These are phyloP conservation scores for Teinopalpus imperialis DNA, from an alignment of 2,888 invertebrate species.

Conservation along the genomic window DNA sequence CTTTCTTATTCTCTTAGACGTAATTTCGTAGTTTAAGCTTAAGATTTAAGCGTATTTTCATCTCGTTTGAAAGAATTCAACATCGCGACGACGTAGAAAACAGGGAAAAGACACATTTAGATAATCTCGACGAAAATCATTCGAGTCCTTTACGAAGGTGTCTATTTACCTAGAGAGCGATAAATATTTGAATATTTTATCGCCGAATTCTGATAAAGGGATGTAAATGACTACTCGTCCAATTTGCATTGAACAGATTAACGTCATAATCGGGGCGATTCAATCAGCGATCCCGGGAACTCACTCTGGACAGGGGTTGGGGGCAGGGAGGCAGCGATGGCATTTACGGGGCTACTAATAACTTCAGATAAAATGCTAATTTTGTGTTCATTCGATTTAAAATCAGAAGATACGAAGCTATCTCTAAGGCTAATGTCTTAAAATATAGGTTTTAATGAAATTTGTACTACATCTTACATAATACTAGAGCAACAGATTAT, in stretches of 20 bases:
- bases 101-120: conserved; percentile 14
- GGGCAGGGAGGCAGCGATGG: conserved; percentile 35
- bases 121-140: conserved; percentile 23
- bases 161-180: conserved; percentile 52
- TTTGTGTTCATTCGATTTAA: conserved; percentile 79
- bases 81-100: conserved; percentile 8
- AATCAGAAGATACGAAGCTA: conserved; percentile 52
- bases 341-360: conserved; percentile 71
- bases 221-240: conserved; percentile 78
- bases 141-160: conserved; percentile 34
- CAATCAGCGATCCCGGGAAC: conserved; percentile 73
- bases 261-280: conserved; percentile 80
- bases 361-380: conserved; percentile 79
- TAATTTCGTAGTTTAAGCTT: conserved; percentile 1
- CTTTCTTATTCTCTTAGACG: no score
- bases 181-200: conserved; percentile 76
- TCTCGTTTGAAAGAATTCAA: conserved; percentile 7
- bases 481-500: background rate
- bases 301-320: conserved; percentile 54
- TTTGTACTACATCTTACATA: background rate
- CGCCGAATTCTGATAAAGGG: conserved; percentile 72
- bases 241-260: conserved; percentile 82
- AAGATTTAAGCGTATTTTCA: conserved; percentile 10
- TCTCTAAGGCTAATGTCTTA: conserved; percentile 19
- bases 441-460: conserved; percentile 21